These are phyloP conservation scores for Lagopus leucura DNA, from an alignment of 2,113 vertebrate genomes.

Conservation along the genomic window DNA sequence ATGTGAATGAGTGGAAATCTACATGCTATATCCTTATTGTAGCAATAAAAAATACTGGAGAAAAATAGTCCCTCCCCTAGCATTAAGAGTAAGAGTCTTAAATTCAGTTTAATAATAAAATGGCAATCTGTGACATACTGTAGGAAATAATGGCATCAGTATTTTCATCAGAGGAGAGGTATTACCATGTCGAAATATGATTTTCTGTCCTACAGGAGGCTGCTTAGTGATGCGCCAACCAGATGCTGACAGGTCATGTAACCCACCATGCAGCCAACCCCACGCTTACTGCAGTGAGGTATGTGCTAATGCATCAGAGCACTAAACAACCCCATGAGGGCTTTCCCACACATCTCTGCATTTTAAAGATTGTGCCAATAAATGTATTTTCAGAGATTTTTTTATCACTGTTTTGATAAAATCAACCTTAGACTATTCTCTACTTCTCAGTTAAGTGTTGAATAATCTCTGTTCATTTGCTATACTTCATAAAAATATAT, in stretches of 20 bases:
- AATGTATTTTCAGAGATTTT: background rate
- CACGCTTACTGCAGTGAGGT: conserved; percentile 95
- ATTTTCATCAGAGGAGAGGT: conserved; percentile 30
- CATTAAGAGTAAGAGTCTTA: background rate
- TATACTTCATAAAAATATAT: background rate
- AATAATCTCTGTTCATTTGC: background rate
- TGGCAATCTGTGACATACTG: background rate
- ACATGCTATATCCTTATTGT: background rate
- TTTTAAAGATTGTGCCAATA: background rate
- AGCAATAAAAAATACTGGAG: background rate
- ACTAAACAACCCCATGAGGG: background rate
- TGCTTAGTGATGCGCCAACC: conserved; percentile 86
- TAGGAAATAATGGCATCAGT: background rate
- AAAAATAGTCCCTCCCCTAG: background rate
- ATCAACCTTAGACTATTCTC: background rate
- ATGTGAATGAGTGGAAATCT: background rate
- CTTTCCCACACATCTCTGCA: background rate
- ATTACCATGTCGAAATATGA: conserved; percentile 62
- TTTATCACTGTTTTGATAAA: background rate
- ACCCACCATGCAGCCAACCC: conserved; percentile 88
- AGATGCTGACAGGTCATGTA: conserved; percentile 89
- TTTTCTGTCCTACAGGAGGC: conserved; percentile 87
- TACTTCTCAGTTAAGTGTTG: background rate
- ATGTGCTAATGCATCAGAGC: conserved; percentile 62
- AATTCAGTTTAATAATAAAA: background rate